Evolutionary conservation across 2,888 invertebrate genomes (phyloP).

Genomic region (Biston stratarius): DNA sequence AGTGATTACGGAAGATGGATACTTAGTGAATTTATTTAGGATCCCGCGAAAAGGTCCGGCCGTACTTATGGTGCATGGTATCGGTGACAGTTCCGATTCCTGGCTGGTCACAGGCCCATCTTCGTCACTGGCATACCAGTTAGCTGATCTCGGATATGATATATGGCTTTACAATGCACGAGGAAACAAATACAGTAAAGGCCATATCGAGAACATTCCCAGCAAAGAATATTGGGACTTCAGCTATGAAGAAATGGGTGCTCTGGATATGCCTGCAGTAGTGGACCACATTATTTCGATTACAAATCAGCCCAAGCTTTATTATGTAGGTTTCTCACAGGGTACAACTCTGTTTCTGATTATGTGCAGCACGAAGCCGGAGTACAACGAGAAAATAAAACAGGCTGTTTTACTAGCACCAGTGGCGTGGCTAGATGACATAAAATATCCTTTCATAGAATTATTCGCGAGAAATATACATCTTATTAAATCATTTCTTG

Average conservation of each 20-base stretch:
- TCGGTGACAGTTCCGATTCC: constrained; percentile 76
- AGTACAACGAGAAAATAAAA: constrained; percentile 72
- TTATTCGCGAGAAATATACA: constrained; percentile 58
- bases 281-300: constrained; percentile 68
- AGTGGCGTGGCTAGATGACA: constrained; percentile 66
- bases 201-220: constrained; percentile 58
- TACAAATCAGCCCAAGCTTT: constrained; percentile 59
- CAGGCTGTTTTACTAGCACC: constrained; percentile 74
- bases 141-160: constrained; percentile 70
- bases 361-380: constrained; percentile 69
- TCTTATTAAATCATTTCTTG: constrained; percentile 52
- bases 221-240: constrained; percentile 72
- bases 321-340: constrained; percentile 78
- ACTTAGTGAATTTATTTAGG: constrained; percentile 65
- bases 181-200: constrained; percentile 76
- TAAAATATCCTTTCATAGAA: constrained; percentile 64
- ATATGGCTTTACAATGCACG: constrained; percentile 76
- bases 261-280: constrained; percentile 70
- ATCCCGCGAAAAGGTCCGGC: constrained; percentile 70
- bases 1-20: constrained; percentile 72
- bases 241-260: constrained; percentile 77
- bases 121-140: constrained; percentile 67
- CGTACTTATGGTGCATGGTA: constrained; percentile 72
- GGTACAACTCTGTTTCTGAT: constrained; percentile 75
- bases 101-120: constrained; percentile 74